Base-by-base conservation (phyloP, 2,113 vertebrate species). In the Colistium nudipinnis region DNA sequence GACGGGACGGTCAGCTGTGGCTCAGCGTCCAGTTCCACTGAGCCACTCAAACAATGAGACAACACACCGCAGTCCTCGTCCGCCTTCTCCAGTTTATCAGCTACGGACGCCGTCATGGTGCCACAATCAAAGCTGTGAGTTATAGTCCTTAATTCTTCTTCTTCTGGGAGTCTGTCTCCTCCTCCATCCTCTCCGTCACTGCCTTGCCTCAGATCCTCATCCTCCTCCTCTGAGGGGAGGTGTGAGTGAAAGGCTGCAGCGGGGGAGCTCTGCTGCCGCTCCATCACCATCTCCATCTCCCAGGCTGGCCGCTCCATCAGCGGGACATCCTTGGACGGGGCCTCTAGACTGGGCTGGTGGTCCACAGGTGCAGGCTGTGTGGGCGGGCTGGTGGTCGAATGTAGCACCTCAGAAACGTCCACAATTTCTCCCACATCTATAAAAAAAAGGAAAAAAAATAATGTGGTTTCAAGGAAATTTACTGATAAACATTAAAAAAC, bases 221-320 rank as follows among this genome's bases (percentile, higher is more conserved):
- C 61, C 19, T 83, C 80, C 9, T 87, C 85, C 13, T 76, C 78
- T 27, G 67, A 44, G n/a, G 76, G 44, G 36, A 76, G 1, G 9
- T n/a, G n/a, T n/a, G 67, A 35, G 38, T 76, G 62, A 53, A 82
- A 81, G 0, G 45, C 66, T 10, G 55, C 39, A 0, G 76, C 19
- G 0, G 77, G 56, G 30, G 83, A 67, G n/a, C 53, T 59, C 6
- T 78, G 70, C 54, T 84, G 81, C 56, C 25, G 77, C 57, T 83
- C 81, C 80, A 89, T 79, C 12, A 79, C 85, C 72, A 77, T 75
- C 33, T 88, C 89, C 78, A 90, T 81, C 71, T 89, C 90, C 93
- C 93, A 93, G 22, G 76, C 70, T 10, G 88, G 62, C 67, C 76
- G 84, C 12, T 61, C 84, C 0, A 86, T 55, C 36, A 78, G 51